Base-by-base conservation (phyloP, 1,140 invertebrate genomes). In the Drosophila leontia region DNA sequence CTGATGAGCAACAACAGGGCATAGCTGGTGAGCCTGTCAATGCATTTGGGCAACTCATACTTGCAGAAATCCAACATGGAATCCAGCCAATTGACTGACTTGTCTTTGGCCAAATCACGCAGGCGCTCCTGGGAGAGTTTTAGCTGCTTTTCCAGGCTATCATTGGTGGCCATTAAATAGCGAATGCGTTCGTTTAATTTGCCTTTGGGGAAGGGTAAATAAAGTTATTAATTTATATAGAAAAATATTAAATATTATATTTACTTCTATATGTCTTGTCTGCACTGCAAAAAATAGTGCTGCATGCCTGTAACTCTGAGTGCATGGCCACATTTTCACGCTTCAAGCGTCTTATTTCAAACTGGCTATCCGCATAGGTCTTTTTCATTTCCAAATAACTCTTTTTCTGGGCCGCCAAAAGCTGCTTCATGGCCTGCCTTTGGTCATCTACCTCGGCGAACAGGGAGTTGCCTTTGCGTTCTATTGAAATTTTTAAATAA, bases 391-490 rank as follows among this genome's bases (percentile, higher is more conserved):
- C 88, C 5, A 79, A 12, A 62, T 93, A 94, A 61, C 90, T 93
- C 26, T 77, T 90, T 62, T 93, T 92, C 63, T 94, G 87, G 2
- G 41, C 53, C 11, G 91, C 93, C 77, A 94, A 86, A 55, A 93
- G 74, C 17, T 91, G 80, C 45, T 93, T 76, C 75, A 93, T 85
- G 29, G 86, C 88, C 47, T 93, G 92, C 11, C 94, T 91, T 62
- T 93, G 93, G 76, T 94, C 94, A 67, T 94, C 94, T 0, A 94
- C 93, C 72, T 94, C 94, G 8, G 94, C 94, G 53, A 94, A 94
- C 26, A 94, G 58, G 0, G 94, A 94, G 79, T 94, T 94, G 0
- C 94, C 94, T 92, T 92, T 93, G 56, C 82, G 88, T 53, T 92
- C 92, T 90, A 15, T 11, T 2, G 15, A 65, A 23, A 9, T 19